Percentiles rank a stretch among this genome's conserved stretches.
These are phyloP conservation scores for Protobothrops flavoviridis DNA, from an alignment of 2,113 vertebrate genomes.

Conservation along the genomic window DNA sequence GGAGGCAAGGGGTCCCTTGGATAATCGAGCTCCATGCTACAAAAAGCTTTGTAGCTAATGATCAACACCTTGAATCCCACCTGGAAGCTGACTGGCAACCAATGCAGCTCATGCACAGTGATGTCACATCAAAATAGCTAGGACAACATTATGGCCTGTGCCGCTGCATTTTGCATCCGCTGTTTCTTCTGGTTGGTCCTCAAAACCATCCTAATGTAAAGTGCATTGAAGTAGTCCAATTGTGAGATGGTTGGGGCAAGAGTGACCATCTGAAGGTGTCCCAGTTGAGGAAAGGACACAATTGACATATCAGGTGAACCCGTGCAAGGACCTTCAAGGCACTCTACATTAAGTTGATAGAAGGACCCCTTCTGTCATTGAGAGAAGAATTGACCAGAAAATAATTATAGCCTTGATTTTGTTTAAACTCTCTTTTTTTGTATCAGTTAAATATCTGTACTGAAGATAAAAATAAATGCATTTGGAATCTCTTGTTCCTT, in stretches of 20 bases:
- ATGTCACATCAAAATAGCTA: background rate
- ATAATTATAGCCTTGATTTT: background rate
- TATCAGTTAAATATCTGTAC: background rate
- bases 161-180: background rate
- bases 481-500: background rate
- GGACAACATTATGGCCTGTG: background rate
- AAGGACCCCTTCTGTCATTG: background rate
- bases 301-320: background rate
- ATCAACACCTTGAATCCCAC: background rate
- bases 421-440: background rate
- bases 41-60: background rate
- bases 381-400: constrained; percentile 13
- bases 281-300: background rate
- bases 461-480: background rate
- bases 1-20: background rate
- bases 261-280: background rate
- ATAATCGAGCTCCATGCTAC: background rate
- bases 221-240: background rate
- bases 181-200: background rate
- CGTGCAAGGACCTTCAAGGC: background rate
- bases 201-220: background rate
- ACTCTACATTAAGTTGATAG: background rate
- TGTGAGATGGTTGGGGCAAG: background rate
- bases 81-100: background rate
- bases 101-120: background rate